Evolutionary conservation across 2,113 vertebrate genomes (phyloP).

Genomic region (Psittacula cyanocephala): DNA sequence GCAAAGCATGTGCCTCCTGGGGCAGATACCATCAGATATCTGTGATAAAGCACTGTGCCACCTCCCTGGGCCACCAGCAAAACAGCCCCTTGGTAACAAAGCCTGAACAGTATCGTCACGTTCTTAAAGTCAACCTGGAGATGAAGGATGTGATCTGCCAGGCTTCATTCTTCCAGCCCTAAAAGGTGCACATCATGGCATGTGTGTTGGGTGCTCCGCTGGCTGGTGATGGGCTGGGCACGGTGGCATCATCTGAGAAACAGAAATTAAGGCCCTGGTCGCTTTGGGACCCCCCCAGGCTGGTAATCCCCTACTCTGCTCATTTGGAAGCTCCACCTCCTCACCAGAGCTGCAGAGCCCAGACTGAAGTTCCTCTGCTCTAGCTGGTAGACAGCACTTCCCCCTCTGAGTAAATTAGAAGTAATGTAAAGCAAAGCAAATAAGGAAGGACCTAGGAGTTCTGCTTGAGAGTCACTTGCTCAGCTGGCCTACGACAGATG

Average conservation of each 20-base stretch:
- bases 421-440: not conserved
- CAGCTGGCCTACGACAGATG: not conserved
- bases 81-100: not conserved
- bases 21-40: constrained; percentile 67
- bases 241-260: not conserved
- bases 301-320: not conserved
- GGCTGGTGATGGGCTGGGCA: not conserved
- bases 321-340: not conserved
- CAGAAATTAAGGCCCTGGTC: not conserved
- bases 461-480: not conserved
- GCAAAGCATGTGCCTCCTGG: constrained; percentile 30
- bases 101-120: not conserved
- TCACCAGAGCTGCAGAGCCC: not conserved
- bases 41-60: constrained; percentile 13
- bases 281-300: not conserved
- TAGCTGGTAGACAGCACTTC: constrained; percentile 21
- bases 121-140: not conserved
- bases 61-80: constrained; percentile 24
- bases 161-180: not conserved
- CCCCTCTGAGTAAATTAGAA: not conserved
- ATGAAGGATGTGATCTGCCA: not conserved
- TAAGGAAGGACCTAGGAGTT: not conserved
- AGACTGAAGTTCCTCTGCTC: not conserved
- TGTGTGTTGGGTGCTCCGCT: not conserved
- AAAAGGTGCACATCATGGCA: rapidly evolving